Evolutionary conservation across 2,797 vertebrate genomes (phyloP), one percentile per base, ranked within the genome.

Genomic region (Clarias fuscus): DNA sequence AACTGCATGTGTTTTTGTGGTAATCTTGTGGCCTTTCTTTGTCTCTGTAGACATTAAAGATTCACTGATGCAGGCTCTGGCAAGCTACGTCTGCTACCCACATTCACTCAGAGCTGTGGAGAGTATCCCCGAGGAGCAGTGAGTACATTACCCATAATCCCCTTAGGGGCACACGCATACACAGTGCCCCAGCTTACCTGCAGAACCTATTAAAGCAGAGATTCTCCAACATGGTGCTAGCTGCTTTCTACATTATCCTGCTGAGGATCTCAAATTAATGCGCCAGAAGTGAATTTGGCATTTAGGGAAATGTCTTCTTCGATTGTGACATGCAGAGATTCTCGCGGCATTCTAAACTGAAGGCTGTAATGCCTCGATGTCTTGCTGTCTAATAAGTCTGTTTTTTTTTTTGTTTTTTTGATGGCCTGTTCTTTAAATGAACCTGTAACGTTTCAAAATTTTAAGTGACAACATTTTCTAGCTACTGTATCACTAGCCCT

Each of bases 81-180:
- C 98, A 93, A 99, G 98, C 94, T 99, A 99, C 0, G 98, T 99
- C 87, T 99, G 98, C 92, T 99, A 99, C 93, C 97, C 97, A 68
- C 97, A 98, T 93, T 99, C 98, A 1, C 96, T 99, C 88, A 95
- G 95, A 91, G 98, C 98, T 0, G 98, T 99, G 76, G 98, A 99
- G 93, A 95, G 97, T 91, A 98, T 99, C 92, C 95, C 97, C 3
- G 97, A 98, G 92, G 97, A 98, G 53, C 98, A 99, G 98, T 99
- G 94, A 98, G 98, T 97, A 78, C 71, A 79, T 80, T 61, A 58
- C 48, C 76, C 82, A 65, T 48, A 62, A 33, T 48, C 27, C 37
- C 53, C 65, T 77, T 64, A n/a, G 61, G 13, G 70, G n/a, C 24
- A 8, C 30, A 61, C 20, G 4, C 37, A 56, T 56, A 56, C 53